Conservation (phyloP, 2,888 invertebrate genomes). For the Lycia hirtaria region DNA sequence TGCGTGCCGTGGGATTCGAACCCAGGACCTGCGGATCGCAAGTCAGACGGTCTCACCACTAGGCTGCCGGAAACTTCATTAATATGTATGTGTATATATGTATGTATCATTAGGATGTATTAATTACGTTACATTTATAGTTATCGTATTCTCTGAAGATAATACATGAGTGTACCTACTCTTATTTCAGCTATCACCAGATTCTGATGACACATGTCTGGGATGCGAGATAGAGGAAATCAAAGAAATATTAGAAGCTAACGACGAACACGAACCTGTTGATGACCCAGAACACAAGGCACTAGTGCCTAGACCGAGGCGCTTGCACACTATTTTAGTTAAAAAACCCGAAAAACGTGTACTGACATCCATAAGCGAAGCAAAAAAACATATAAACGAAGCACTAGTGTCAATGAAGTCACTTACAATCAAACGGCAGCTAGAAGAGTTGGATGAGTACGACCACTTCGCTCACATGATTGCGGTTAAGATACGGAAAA, state of each 20-base stretch:
- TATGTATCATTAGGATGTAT: no score
- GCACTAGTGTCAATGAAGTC: constrained; percentile 16
- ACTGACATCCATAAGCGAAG: constrained; percentile 6
- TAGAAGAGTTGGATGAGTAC: constrained; percentile 15
- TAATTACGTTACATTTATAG: no score
- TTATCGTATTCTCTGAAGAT: no score
- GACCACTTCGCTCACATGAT: constrained; percentile 26
- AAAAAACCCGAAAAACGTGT: constrained; percentile 15
- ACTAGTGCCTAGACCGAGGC: background rate
- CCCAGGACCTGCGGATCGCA: no score
- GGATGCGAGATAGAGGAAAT: constrained; percentile 8
- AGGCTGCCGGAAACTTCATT: no score
- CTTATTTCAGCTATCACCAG: constrained; percentile 4
- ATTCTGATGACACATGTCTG: constrained; percentile 6
- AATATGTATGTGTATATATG: no score
- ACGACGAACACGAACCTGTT: constrained; percentile 2
- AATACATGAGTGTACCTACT: background rate
- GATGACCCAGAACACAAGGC: constrained; percentile 11
- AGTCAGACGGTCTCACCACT: no score
- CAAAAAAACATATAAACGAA: constrained; percentile 21
- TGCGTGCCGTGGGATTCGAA: no score
- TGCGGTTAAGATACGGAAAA: constrained; percentile 22
- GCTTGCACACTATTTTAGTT: background rate
- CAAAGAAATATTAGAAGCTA: background rate
- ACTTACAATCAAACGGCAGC: constrained; percentile 6